Base-by-base conservation (phyloP, 2,797 vertebrate genomes). In the Chaunax sp. region DNA sequence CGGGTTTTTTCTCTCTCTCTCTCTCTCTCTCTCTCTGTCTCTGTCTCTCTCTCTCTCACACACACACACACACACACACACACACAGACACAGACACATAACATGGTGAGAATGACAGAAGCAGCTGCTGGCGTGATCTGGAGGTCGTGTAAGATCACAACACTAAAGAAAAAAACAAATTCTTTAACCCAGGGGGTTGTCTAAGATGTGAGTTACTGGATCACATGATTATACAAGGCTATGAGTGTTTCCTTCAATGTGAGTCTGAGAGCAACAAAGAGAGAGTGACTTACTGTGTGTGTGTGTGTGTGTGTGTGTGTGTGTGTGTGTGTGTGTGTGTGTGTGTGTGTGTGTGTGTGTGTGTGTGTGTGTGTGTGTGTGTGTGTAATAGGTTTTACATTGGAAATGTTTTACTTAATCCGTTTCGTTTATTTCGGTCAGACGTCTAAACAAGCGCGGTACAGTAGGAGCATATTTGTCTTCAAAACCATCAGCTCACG, bases 131-230 rank as follows among this genome's bases (percentile, higher is more conserved):
- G 54, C 78, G 15, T 84, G 81, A 84, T 82, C 81, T 52, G 45
- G 78, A 70, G 90, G 90, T 92, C 89, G 84, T 76, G 82, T 86
- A 72, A 63, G 84, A 91, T 85, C 87, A 86, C 84, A 85, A 85
- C 76, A 72, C 61, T 14, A 71, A 81, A 72, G 76, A 80, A 75
- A 84, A 89, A 87, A 89, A 89, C 82, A 89, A 85, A 89, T 90
- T 89, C 83, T 89, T 91, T 69, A 58, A 89, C 85, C 80, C 77
- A 71, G 83, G 81, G 83, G 82, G 82, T 61, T 69, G 77, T 81
- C 77, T 51, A 20, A 70, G 62, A 78, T 83, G 71, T 83, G 79
- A 83, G 80, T 80, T 75, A 83, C 30, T 70, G 54, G 64, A 87
- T 90, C 87, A 87, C 86, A 87, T 88, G 87, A 47, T 69, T 19